Conservation (phyloP, 1,140 invertebrate species). For the Cheumatopsyche charites region DNA sequence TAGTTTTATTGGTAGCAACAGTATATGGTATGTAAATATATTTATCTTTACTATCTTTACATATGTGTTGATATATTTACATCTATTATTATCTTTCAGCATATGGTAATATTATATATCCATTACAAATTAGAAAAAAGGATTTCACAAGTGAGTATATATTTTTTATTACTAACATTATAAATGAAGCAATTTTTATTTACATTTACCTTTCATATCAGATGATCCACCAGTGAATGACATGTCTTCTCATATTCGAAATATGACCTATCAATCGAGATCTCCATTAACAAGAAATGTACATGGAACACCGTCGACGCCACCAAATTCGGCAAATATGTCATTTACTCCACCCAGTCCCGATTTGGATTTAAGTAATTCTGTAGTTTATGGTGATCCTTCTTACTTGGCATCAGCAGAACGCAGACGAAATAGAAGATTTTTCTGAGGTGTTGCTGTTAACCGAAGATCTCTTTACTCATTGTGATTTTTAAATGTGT, state of each 20-base stretch:
- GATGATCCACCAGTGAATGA: conserved; percentile 27
- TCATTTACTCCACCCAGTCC: not conserved
- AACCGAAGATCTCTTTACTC: not conserved
- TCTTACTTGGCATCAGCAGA: conserved; percentile 40
- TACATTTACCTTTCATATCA: not conserved
- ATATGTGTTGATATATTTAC: not conserved
- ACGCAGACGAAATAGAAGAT: conserved; percentile 32
- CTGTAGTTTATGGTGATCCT: conserved; percentile 43
- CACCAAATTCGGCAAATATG: not conserved
- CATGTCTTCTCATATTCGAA: conserved; percentile 36
- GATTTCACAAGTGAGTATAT: conserved; percentile 20
- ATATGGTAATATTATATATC: conserved; percentile 26
- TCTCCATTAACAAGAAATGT: conserved; percentile 28
- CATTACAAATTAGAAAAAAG: conserved; percentile 10
- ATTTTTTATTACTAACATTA: not conserved
- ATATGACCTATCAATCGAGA: conserved; percentile 31
- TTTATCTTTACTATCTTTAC: not conserved
- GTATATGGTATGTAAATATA: conserved; percentile 31
- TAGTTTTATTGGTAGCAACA: conserved; percentile 13
- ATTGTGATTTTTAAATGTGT: too few species aligned
- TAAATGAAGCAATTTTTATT: conserved; percentile 6
- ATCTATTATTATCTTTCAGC: conserved; percentile 25
- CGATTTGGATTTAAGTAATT: conserved; percentile 1
- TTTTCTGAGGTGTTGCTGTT: conserved; percentile 21
- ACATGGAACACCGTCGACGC: conserved; percentile 1